Evolutionary conservation across 2,113 vertebrate species (phyloP).

Genomic region (Xiphophorus maculatus): DNA sequence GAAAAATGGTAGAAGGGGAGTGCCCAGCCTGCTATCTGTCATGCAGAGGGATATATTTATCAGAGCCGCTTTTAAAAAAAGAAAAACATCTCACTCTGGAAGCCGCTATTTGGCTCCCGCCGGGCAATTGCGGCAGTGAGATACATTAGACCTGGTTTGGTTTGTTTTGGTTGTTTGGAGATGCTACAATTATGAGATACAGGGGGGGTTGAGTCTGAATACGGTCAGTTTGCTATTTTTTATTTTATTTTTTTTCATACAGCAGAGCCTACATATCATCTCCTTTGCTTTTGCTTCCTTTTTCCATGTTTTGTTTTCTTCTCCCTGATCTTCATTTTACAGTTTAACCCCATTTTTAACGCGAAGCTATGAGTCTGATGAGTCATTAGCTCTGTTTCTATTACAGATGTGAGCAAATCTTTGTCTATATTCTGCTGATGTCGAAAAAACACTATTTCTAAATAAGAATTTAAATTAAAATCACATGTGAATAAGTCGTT

Average conservation of each 20-base stretch:
- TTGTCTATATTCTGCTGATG: too few species aligned
- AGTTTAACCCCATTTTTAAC: neutral
- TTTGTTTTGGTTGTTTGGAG: slow-evolving; percentile 71
- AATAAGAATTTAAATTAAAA: too few species aligned
- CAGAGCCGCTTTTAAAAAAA: slow-evolving; percentile 59
- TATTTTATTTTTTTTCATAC: slow-evolving; percentile 11
- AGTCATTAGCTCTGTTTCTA: too few species aligned
- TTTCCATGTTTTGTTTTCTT: slow-evolving; percentile 18
- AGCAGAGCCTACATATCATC: neutral
- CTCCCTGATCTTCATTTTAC: neutral
- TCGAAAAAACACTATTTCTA: too few species aligned
- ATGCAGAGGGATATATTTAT: slow-evolving; percentile 67
- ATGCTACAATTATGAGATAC: slow-evolving; percentile 69
- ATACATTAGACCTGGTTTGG: slow-evolving; percentile 68
- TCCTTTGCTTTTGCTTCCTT: slow-evolving; percentile 7
- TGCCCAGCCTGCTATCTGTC: slow-evolving; percentile 59
- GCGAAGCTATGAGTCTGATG: neutral
- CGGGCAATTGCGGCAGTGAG: slow-evolving; percentile 66
- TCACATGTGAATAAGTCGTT: too few species aligned
- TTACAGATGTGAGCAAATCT: too few species aligned
- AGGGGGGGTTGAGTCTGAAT: slow-evolving; percentile 57
- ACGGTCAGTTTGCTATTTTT: slow-evolving; percentile 16
- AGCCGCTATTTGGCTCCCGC: slow-evolving; percentile 72
- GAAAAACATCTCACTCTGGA: slow-evolving; percentile 63
- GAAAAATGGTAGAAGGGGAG: slow-evolving; percentile 35